Conservation (phyloP, 2,888 invertebrate species). For the Agriopis marginaria region DNA sequence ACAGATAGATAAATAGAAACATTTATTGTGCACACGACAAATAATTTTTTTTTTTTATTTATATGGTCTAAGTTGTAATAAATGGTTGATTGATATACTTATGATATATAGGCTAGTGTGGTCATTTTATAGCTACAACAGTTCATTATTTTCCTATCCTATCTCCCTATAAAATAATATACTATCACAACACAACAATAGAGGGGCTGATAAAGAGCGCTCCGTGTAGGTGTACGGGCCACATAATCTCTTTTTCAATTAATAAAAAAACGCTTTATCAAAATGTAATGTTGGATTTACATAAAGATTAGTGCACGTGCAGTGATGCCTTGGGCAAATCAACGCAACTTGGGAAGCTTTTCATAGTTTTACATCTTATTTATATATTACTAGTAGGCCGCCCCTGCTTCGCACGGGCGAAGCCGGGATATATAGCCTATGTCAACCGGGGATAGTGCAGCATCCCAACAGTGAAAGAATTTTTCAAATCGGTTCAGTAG, state of each 20-base stretch:
- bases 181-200: conserved; percentile 41
- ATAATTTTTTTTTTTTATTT: too few relatives aligned
- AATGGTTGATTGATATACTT: neutral
- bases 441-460: too few relatives aligned
- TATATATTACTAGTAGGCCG: too few relatives aligned
- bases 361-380: neutral
- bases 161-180: conserved; percentile 33
- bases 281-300: conserved; percentile 79
- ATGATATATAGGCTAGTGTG: neutral
- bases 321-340: conserved; percentile 10
- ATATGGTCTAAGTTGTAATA: too few relatives aligned
- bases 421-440: too few relatives aligned
- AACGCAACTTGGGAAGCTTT: neutral
- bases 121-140: conserved; percentile 24
- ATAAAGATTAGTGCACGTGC: conserved; percentile 73
- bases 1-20: too few relatives aligned
- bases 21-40: too few relatives aligned
- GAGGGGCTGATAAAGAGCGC: conserved; percentile 51
- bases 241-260: conserved; percentile 81
- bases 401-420: too few relatives aligned
- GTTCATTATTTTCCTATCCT: conserved; percentile 50
- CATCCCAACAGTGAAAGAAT: too few relatives aligned
- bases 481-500: too few relatives aligned
- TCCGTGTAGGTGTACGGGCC: conserved; percentile 44
- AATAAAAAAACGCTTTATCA: conserved; percentile 80